A percentile compares a stretch with the other conserved stretches of the same genome.
phyloP scores from a whole-genome alignment of 2,888 invertebrate species.

The Strigamia maritima region DNA sequence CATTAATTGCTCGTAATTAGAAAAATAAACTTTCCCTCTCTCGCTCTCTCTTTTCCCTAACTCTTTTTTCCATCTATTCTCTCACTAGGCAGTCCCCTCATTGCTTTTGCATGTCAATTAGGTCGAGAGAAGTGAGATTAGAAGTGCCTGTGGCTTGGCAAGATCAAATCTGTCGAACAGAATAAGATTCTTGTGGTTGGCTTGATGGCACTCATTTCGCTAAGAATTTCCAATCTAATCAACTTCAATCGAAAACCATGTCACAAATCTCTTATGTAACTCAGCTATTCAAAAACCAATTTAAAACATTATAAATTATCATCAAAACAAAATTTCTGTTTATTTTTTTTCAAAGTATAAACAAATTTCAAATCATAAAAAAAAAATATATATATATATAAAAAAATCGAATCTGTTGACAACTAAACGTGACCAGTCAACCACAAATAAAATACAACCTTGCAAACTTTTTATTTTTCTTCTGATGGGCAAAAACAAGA shows the following conservation, averaged over 20 bases:
- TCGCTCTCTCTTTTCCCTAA: neutral
- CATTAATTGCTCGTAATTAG: constrained; percentile 38
- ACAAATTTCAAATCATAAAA: too few relatives aligned
- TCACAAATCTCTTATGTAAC: neutral
- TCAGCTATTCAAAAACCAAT: neutral
- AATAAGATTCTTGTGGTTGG: constrained; percentile 29
- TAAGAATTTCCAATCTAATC: constrained; percentile 29
- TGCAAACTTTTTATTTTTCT: neutral
- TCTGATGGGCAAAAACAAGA: constrained; percentile 36
- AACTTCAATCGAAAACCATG: constrained; percentile 27
- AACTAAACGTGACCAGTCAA: neutral
- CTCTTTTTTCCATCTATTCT: constrained; percentile 23
- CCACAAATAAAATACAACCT: neutral
- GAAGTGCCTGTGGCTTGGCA: constrained; percentile 27
- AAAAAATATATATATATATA: neutral
- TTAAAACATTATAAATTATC: neutral
- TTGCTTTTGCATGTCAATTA: constrained; percentile 34
- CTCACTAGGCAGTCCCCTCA: constrained; percentile 35
- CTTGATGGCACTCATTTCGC: constrained; percentile 29
- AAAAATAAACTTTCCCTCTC: constrained; percentile 37
- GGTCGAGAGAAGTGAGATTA: constrained; percentile 29
- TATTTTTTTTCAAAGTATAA: neutral
- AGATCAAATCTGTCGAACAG: constrained; percentile 29
- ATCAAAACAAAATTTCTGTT: neutral
- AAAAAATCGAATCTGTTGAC: neutral